phyloP scores from a whole-genome alignment of 2,113 vertebrate genomes.

The Dicerorhinus sumatrensis region DNA sequence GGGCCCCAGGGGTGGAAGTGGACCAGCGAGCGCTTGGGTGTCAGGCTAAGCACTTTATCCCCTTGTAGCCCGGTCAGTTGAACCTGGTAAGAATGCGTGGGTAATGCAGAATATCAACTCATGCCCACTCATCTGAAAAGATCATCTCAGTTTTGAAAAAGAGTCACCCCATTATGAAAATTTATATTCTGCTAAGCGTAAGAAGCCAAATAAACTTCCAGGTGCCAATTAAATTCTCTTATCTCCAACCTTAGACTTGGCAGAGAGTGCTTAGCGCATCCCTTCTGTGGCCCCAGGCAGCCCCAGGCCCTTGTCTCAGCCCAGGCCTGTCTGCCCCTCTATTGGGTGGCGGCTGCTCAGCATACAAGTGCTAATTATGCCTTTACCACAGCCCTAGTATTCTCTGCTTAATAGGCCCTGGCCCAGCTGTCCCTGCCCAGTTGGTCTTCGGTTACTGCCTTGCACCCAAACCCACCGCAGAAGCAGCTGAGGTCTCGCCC shows the following conservation, averaged over 20 bases:
- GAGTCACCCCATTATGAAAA: slow-evolving; percentile 49
- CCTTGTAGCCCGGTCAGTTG: not conserved
- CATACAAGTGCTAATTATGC: slow-evolving; percentile 52
- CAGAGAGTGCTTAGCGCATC: slow-evolving; percentile 12
- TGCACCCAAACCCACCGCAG: not conserved
- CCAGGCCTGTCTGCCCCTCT: slow-evolving; percentile 59
- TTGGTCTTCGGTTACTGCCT: not conserved
- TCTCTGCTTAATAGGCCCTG: slow-evolving; percentile 42
- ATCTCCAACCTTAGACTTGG: slow-evolving; percentile 69
- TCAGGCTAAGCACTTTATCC: not conserved
- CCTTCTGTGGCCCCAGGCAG: slow-evolving; percentile 43
- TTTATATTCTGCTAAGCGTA: slow-evolving; percentile 35
- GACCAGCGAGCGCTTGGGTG: not conserved
- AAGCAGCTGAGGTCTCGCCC: not conserved
- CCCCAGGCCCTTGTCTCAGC: slow-evolving; percentile 70
- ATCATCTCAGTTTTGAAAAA: slow-evolving; percentile 50
- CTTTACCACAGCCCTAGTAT: slow-evolving; percentile 15
- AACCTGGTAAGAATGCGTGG: not conserved
- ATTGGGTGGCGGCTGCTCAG: slow-evolving; percentile 3
- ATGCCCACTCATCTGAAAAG: slow-evolving; percentile 27
- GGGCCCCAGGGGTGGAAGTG: not conserved
- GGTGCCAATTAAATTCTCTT: slow-evolving; percentile 66
- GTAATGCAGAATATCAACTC: not conserved
- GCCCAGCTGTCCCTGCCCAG: slow-evolving; percentile 33
- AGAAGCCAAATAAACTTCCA: slow-evolving; percentile 64